A percentile compares a stretch with the other conserved stretches of the same genome.
phyloP scores from a whole-genome alignment of 2,797 vertebrate genomes.

The Epinephelus coioides region DNA sequence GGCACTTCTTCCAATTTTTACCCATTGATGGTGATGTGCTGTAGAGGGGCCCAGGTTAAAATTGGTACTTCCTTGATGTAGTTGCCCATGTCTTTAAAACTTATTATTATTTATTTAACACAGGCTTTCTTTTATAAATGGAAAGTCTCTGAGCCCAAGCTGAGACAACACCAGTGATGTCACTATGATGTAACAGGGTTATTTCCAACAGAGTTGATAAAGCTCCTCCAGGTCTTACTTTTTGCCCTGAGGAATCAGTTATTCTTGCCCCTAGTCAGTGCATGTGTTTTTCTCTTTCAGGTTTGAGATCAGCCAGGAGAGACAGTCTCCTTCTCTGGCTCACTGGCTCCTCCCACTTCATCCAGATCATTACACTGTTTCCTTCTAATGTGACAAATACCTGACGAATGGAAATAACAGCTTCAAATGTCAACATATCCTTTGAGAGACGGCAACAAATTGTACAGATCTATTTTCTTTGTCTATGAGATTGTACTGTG shows the following conservation, averaged over 20 bases:
- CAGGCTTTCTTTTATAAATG: not conserved
- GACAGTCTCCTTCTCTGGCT: not conserved
- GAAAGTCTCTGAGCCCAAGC: not conserved
- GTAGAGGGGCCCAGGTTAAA: not conserved
- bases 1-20: not conserved
- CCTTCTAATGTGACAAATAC: conserved; percentile 40
- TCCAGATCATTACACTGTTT: conserved; percentile 20
- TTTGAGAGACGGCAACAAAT: conserved; percentile 47
- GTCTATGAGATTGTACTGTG: conserved; percentile 8
- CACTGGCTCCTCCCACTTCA: not conserved
- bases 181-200: too few relatives aligned
- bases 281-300: not conserved
- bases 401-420: conserved; percentile 12
- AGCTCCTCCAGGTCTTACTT: too few relatives aligned
- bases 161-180: not conserved
- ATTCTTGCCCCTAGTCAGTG: not conserved
- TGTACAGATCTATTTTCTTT: conserved; percentile 57
- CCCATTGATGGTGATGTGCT: not conserved
- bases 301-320: not conserved
- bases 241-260: not conserved
- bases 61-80: not conserved
- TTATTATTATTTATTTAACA: too few relatives aligned
- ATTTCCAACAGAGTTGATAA: too few relatives aligned
- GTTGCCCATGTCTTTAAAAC: not conserved
- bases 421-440: conserved; percentile 16